phyloP scores from a whole-genome alignment of 2,888 invertebrate species.

The Eledone cirrhosa region DNA sequence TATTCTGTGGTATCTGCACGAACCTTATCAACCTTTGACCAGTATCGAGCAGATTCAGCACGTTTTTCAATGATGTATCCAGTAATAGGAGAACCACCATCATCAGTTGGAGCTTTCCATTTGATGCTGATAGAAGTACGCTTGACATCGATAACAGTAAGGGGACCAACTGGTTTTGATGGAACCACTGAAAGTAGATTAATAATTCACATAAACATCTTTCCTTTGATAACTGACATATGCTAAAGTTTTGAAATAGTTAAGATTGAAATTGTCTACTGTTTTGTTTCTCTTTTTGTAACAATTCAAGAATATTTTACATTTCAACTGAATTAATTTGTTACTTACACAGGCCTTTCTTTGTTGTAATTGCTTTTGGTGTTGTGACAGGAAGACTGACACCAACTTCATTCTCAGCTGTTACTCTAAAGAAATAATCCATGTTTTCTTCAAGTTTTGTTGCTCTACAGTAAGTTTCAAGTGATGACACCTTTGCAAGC shows the following conservation, averaged over 20 bases:
- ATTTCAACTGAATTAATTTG: background rate
- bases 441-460: slow-evolving; percentile 48
- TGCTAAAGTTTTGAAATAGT: too few species aligned
- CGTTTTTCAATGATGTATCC: slow-evolving; percentile 63
- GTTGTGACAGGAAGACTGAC: slow-evolving; percentile 71
- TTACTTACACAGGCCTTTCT: slow-evolving; percentile 34
- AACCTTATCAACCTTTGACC: slow-evolving; percentile 87
- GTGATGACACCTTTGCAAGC: slow-evolving; percentile 32
- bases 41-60: slow-evolving; percentile 68
- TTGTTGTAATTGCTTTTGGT: slow-evolving; percentile 33
- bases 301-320: too few species aligned
- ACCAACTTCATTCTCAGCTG: slow-evolving; percentile 85
- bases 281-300: too few species aligned
- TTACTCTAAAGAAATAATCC: slow-evolving; percentile 84
- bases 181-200: slow-evolving; percentile 49
- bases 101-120: slow-evolving; percentile 78
- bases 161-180: slow-evolving; percentile 49
- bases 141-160: slow-evolving; percentile 57
- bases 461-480: slow-evolving; percentile 40
- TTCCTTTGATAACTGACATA: too few species aligned
- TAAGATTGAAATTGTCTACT: too few species aligned
- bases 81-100: slow-evolving; percentile 81
- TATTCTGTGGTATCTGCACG: slow-evolving; percentile 69
- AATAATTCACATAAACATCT: too few species aligned
- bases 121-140: slow-evolving; percentile 55